Evolutionary conservation across 92 coral and sea anemone species (phyloP).

Genomic region (Pocillopora meandrina): DNA sequence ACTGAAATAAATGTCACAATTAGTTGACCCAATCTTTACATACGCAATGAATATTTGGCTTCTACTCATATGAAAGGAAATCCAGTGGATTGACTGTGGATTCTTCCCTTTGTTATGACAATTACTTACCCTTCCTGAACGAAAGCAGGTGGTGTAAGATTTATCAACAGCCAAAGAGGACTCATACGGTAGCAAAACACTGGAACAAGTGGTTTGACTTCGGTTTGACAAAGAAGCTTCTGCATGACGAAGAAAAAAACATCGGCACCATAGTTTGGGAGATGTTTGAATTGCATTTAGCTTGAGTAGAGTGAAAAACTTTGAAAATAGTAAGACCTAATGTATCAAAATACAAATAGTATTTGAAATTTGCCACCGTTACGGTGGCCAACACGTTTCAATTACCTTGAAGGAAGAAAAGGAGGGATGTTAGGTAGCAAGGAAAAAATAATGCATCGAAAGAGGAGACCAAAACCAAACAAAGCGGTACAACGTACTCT

Average conservation of each 20-base stretch:
- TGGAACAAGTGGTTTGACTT: slow-evolving; percentile 6
- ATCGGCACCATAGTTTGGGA: neutral
- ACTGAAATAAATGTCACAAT: neutral
- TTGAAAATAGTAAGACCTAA: too few species aligned
- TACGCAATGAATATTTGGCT: too few species aligned
- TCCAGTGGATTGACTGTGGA: neutral
- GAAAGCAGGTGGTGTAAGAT: slow-evolving; percentile 34
- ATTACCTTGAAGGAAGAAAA: too few species aligned
- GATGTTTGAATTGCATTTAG: neutral
- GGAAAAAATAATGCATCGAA: too few species aligned
- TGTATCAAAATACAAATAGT: too few species aligned
- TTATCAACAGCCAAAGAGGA: slow-evolving; percentile 16
- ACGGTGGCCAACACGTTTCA: too few species aligned
- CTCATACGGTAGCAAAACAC: neutral
- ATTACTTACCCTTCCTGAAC: slow-evolving; percentile 22
- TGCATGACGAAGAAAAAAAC: neutral
- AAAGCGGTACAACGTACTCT: too few species aligned
- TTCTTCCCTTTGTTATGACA: neutral
- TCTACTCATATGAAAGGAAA: neutral
- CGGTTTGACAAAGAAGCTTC: slow-evolving; percentile 4
- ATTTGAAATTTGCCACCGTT: too few species aligned
- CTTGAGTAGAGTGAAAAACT: neutral
- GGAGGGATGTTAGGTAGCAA: too few species aligned
- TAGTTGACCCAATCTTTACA: too few species aligned
- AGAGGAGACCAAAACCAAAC: too few species aligned